phyloP scores from a whole-genome alignment of 2,113 vertebrate species.

The Sminthopsis crassicaudata region DNA sequence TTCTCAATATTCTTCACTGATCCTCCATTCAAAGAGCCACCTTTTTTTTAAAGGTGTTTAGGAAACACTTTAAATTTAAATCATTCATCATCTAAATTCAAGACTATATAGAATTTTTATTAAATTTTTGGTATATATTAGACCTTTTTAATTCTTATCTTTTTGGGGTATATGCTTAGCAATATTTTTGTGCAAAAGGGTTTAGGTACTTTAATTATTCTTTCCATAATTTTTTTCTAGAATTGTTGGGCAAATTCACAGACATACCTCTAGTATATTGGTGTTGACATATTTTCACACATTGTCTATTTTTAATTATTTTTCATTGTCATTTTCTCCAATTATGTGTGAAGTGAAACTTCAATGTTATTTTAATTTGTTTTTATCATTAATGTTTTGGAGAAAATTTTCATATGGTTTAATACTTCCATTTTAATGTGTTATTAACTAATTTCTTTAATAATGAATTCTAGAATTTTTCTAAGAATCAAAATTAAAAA shows the following conservation, averaged over 20 bases:
- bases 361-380: background rate
- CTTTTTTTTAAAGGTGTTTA: background rate
- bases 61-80: too few relatives aligned
- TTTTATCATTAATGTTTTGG: background rate
- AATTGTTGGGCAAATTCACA: background rate
- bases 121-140: background rate
- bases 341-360: background rate
- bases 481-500: background rate
- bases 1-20: background rate
- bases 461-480: background rate
- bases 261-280: background rate
- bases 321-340: background rate
- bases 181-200: background rate
- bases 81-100: too few relatives aligned
- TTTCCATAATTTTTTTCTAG: background rate
- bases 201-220: background rate
- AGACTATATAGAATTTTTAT: background rate
- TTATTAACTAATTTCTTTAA: background rate
- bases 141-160: background rate
- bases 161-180: background rate
- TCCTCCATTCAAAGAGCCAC: fast-evolving
- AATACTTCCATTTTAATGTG: background rate
- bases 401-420: background rate
- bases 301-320: too few relatives aligned
- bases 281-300: too few relatives aligned